These are phyloP conservation scores for Cephus cinctus DNA, from an alignment of 1,140 invertebrate genomes.

Conservation along the genomic window DNA sequence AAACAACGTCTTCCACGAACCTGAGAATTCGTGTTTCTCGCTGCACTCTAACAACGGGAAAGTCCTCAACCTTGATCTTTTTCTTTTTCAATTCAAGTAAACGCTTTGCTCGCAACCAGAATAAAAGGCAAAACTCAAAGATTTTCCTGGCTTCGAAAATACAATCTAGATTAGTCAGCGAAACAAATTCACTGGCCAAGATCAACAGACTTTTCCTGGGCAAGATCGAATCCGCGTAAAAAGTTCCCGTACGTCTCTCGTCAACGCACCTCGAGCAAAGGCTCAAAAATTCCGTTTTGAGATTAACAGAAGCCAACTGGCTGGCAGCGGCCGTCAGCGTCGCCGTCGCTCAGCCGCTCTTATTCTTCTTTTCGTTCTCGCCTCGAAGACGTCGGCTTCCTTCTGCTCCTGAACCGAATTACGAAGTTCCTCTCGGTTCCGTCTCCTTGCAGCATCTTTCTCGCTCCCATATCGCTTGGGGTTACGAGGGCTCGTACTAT, in stretches of 20 bases:
- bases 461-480: slow-evolving; percentile 17
- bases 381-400: background rate
- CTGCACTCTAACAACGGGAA: background rate
- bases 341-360: background rate
- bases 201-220: too few species aligned
- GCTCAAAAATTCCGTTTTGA: background rate
- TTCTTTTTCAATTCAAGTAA: background rate
- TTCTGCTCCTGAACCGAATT: background rate
- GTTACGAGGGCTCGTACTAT: slow-evolving; percentile 21
- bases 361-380: background rate
- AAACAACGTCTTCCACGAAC: slow-evolving; percentile 26
- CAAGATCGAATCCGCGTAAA: background rate
- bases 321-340: background rate
- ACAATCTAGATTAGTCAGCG: background rate
- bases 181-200: too few species aligned
- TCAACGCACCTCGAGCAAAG: background rate
- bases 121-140: background rate
- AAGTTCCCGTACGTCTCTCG: background rate
- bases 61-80: background rate
- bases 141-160: background rate
- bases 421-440: slow-evolving; percentile 15
- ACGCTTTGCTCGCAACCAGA: background rate
- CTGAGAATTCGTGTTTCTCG: slow-evolving; percentile 1
- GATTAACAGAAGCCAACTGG: slow-evolving; percentile 6
- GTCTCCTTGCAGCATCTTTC: slow-evolving; percentile 1